Conservation (phyloP, 2,888 invertebrate genomes). For the Coelogynopora nodosa region DNA sequence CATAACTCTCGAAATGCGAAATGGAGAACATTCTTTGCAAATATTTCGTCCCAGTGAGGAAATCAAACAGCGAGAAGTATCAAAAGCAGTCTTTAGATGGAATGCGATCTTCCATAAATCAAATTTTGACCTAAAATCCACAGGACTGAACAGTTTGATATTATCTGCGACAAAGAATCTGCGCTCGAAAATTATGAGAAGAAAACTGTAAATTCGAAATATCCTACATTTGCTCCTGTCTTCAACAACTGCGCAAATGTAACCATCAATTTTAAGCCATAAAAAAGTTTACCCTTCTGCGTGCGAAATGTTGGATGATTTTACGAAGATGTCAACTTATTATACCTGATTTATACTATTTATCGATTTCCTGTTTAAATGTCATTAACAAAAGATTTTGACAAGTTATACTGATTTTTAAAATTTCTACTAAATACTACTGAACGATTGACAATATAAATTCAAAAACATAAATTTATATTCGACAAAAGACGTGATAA, state of each 20-base stretch:
- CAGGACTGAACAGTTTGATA: no score
- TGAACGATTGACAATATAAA: conserved; percentile 31
- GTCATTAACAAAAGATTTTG: conserved; percentile 24
- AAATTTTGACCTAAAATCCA: no score
- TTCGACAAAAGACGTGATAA: no score
- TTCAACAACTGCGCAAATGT: conserved; percentile 31
- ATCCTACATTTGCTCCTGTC: conserved; percentile 25
- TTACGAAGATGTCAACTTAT: conserved; percentile 29
- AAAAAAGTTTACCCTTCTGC: conserved; percentile 10
- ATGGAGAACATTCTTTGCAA: no score
- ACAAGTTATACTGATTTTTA: conserved; percentile 19
- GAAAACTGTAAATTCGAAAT: neutral
- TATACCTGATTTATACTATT: conserved; percentile 26
- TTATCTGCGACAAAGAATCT: no score
- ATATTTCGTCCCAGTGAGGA: no score
- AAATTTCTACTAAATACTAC: conserved; percentile 27
- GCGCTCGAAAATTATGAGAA: conserved; percentile 25
- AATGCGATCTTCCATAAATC: no score
- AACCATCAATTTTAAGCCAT: conserved; percentile 15
- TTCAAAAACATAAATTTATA: no score
- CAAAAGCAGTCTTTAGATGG: no score
- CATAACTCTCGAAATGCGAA: no score
- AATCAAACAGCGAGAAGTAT: no score
- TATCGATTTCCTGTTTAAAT: conserved; percentile 25
- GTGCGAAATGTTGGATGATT: conserved; percentile 23